Conservation (phyloP, 2,797 vertebrate genomes). For the Coendou prehensilis region DNA sequence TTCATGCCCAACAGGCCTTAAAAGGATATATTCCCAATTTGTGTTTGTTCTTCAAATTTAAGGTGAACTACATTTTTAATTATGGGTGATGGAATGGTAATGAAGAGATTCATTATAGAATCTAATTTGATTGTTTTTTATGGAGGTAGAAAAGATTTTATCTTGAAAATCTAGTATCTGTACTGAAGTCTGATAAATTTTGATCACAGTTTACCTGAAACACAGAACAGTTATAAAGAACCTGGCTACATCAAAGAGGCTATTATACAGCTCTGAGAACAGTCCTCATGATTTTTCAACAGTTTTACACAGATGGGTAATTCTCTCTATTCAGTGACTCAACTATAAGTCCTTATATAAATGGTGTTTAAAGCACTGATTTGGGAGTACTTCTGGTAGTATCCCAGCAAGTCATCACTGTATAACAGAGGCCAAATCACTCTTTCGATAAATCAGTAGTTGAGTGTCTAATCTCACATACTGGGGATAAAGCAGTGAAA, state of each 20-base stretch:
- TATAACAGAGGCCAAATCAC: background rate
- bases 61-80: slow-evolving; percentile 52
- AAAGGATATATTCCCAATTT: slow-evolving; percentile 51
- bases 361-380: slow-evolving; percentile 46
- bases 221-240: slow-evolving; percentile 40
- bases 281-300: background rate
- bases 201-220: slow-evolving; percentile 52
- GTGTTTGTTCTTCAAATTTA: slow-evolving; percentile 54
- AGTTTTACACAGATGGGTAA: background rate
- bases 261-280: background rate
- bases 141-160: background rate
- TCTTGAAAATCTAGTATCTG: slow-evolving; percentile 27
- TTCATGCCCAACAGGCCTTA: slow-evolving; percentile 3
- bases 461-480: background rate
- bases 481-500: background rate
- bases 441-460: background rate
- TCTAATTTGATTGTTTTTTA: slow-evolving; percentile 35
- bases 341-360: slow-evolving; percentile 19
- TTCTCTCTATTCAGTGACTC: slow-evolving; percentile 26
- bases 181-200: slow-evolving; percentile 62
- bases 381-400: slow-evolving; percentile 10
- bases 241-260: background rate
- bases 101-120: background rate
- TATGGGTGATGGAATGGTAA: background rate
- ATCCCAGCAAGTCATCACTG: background rate